Conservation (phyloP, 2,888 invertebrate species). For the Aleiodes leptofemur region DNA sequence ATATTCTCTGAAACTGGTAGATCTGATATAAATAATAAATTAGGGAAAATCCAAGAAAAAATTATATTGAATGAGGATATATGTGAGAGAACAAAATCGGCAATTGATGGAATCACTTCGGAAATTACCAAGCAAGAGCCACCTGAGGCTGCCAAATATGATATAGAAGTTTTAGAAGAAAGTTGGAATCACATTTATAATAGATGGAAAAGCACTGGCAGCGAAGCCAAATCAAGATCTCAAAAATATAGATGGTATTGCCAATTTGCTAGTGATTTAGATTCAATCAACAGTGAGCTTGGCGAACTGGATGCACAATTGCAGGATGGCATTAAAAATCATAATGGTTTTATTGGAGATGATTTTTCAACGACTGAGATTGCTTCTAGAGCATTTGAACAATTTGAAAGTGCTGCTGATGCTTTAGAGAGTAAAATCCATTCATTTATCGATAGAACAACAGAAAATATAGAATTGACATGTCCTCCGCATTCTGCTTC, state of each 20-base stretch:
- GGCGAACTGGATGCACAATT: slow-evolving; percentile 64
- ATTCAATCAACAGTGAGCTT: slow-evolving; percentile 83
- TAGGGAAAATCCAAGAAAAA: slow-evolving; percentile 45
- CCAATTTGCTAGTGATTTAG: slow-evolving; percentile 83
- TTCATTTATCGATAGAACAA: slow-evolving; percentile 82
- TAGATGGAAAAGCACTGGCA: slow-evolving; percentile 81
- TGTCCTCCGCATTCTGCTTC: slow-evolving; percentile 75
- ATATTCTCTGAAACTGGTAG: slow-evolving; percentile 51
- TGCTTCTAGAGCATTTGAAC: slow-evolving; percentile 83
- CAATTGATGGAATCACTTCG: slow-evolving; percentile 82
- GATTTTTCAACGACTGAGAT: slow-evolving; percentile 83
- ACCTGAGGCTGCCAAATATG: slow-evolving; percentile 79
- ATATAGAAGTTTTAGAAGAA: slow-evolving; percentile 82
- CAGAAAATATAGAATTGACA: slow-evolving; percentile 74
- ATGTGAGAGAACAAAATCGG: slow-evolving; percentile 81
- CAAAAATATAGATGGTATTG: slow-evolving; percentile 81
- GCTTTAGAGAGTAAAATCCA: slow-evolving; percentile 83
- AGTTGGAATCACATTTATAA: slow-evolving; percentile 79
- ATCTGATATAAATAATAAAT: slow-evolving; percentile 48
- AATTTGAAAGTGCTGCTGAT: slow-evolving; percentile 86
- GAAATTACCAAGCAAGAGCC: slow-evolving; percentile 85
- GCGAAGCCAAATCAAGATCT: slow-evolving; percentile 77
- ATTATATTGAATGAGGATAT: slow-evolving; percentile 74
- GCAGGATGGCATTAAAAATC: slow-evolving; percentile 59
- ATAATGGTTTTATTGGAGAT: slow-evolving; percentile 78